These are phyloP conservation scores for Seira ritae DNA, from an alignment of 2,888 invertebrate species.

Conservation along the genomic window DNA sequence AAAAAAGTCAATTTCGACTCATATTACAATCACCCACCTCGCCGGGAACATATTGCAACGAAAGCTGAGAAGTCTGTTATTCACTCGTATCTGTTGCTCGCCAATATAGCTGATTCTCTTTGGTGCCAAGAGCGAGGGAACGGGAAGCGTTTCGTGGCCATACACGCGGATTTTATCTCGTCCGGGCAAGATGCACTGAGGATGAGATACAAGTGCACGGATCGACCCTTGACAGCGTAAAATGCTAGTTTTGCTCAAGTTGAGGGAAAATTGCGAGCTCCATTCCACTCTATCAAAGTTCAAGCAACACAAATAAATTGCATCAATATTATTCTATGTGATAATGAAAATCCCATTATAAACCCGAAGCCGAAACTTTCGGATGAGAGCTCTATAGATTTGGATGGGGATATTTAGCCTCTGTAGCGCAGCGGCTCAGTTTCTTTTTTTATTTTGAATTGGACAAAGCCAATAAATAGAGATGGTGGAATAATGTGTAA, in stretches of 20 bases:
- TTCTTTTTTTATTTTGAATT: no score
- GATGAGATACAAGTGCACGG: conserved; percentile 64
- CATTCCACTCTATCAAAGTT: conserved; percentile 69
- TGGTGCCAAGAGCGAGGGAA: conserved; percentile 70
- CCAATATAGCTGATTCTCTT: conserved; percentile 71
- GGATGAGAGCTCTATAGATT: no score
- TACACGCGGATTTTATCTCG: conserved; percentile 72
- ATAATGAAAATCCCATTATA: not conserved
- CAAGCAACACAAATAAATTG: conserved; percentile 1
- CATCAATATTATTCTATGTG: not conserved
- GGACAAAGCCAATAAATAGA: no score
- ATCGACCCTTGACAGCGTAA: conserved; percentile 70
- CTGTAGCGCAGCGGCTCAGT: no score
- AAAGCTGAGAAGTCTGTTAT: conserved; percentile 64
- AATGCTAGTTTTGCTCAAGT: conserved; percentile 64
- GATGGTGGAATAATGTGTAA: no score
- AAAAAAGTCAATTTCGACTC: conserved; percentile 15
- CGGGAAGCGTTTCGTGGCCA: conserved; percentile 70
- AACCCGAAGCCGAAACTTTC: no score
- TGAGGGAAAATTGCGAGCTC: conserved; percentile 70
- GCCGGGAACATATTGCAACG: conserved; percentile 70
- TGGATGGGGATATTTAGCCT: no score
- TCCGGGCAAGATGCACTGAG: conserved; percentile 67
- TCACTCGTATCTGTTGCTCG: conserved; percentile 69
- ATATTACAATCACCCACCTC: conserved; percentile 70